Evolutionary conservation across 2,113 vertebrate genomes (phyloP), one percentile per base, ranked within the genome.

Genomic region (Ardeotis arabs): DNA sequence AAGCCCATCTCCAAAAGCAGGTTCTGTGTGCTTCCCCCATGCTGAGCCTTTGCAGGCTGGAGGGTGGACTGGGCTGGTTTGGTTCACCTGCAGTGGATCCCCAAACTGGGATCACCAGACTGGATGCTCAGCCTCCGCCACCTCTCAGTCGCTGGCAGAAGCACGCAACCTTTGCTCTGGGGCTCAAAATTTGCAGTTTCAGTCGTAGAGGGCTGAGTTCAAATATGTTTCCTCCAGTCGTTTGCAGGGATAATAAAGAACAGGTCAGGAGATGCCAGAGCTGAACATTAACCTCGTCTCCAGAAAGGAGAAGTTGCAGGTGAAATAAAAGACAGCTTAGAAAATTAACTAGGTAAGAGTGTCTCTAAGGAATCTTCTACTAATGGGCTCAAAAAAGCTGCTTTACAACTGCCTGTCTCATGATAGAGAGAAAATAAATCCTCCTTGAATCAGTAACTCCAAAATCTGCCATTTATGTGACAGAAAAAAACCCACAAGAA

Each of bases 401-500:
- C 86, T 87, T 81, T 89, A 81, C 60, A 89, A 84, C 52, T 90
- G 68, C 74, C 44, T 72, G 0, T 76, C 83, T 93, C 73, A 69
- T 87, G 84, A 62, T 69, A 95, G 56, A 91, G 23, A 76, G 83
- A 76, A 95, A 84, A 89, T 60, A 89, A 95, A 84, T 89, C 69
- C 55, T 94, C 14, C 44, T 85, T 66, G 66, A 92, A 73, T 79
- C 66, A 73, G 49, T 45, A 66, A 89, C 60, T 81, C 73, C 49
- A 86, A 70, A 52, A 84, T n/a, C 56, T 58, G 7, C 47, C 64
- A 72, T 75, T 81, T 53, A 45, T 4, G 3, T 8, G 60, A 25
- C 29, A 67, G 75, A 25, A 83, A 72, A 68, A 12, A 6, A 41
- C 4, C 29, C 50, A 74, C 52, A 33, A 41, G 70, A 63, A 21